Evolutionary conservation across 1,140 invertebrate genomes (phyloP).

Genomic region (Drosophila sp.): DNA sequence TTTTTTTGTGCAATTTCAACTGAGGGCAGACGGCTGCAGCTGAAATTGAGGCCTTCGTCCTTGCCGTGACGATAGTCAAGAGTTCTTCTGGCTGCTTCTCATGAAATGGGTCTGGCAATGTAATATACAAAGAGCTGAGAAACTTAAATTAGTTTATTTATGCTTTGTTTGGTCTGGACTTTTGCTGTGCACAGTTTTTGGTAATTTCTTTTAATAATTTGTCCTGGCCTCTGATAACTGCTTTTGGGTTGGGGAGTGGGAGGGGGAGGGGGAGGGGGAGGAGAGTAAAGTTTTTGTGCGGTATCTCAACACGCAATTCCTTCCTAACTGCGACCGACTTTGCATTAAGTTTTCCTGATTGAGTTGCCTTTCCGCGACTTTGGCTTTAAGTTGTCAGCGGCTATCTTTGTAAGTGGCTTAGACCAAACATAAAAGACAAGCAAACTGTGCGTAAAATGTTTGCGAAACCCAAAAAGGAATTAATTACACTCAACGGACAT

Average conservation of each 20-base stretch:
- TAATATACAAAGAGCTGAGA: constrained; percentile 41
- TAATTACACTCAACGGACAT: constrained; percentile 74
- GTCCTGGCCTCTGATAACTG: constrained; percentile 61
- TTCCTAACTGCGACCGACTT: constrained; percentile 14
- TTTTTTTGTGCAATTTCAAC: constrained; percentile 25
- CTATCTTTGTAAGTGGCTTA: constrained; percentile 72
- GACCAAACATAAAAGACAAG: constrained; percentile 77
- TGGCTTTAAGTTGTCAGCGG: constrained; percentile 73
- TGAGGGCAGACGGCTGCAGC: constrained; percentile 34
- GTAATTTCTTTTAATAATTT: constrained; percentile 64
- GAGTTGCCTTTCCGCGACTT: constrained; percentile 63
- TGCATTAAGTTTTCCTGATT: constrained; percentile 70
- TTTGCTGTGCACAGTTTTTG: constrained; percentile 26
- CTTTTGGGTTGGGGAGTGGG: no score
- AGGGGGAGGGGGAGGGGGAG: no score
- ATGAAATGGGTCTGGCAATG: constrained; percentile 9
- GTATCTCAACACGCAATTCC: constrained; percentile 6
- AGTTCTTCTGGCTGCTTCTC: not conserved
- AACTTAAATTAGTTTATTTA: constrained; percentile 82
- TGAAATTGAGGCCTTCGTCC: constrained; percentile 17
- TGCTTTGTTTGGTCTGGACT: constrained; percentile 72
- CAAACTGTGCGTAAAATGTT: constrained; percentile 80
- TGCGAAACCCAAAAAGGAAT: constrained; percentile 72
- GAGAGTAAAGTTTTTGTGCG: constrained; percentile 34
- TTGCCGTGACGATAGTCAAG: not conserved